phyloP scores from a whole-genome alignment of 2,113 vertebrate genomes.

The Oreochromis aureus region DNA sequence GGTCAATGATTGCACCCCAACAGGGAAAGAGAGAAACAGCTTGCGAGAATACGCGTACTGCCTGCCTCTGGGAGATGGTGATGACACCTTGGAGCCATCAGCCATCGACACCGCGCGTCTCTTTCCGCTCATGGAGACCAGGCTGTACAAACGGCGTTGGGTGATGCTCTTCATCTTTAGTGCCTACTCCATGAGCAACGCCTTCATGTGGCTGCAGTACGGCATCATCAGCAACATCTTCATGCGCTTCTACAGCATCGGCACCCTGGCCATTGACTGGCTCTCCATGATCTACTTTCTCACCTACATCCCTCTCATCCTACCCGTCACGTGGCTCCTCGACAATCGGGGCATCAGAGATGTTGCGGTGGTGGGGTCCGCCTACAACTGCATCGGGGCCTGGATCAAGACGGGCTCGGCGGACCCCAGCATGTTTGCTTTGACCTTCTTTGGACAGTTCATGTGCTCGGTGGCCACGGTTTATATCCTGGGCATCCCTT shows the following conservation, averaged over 20 bases:
- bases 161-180: constrained; percentile 79
- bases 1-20: not conserved
- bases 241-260: constrained; percentile 74
- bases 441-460: constrained; percentile 80
- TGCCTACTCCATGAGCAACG: constrained; percentile 80
- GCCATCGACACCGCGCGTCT: not conserved
- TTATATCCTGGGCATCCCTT: constrained; percentile 84
- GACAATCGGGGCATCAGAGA: constrained; percentile 74
- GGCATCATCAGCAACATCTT: constrained; percentile 82
- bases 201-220: constrained; percentile 91
- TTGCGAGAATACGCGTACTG: not conserved
- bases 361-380: constrained; percentile 75
- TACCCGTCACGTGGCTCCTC: constrained; percentile 76
- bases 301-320: constrained; percentile 82
- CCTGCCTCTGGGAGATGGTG: not conserved
- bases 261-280: constrained; percentile 78
- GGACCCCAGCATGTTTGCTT: constrained; percentile 70
- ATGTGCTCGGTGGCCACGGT: constrained; percentile 79
- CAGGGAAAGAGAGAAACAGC: not conserved
- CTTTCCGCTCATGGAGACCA: constrained; percentile 55
- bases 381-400: constrained; percentile 82
- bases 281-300: constrained; percentile 87
- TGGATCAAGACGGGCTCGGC: constrained; percentile 84
- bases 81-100: not conserved
- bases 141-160: constrained; percentile 80